Conservation (phyloP, 2,113 vertebrate species). For the Trochalopteron elliotii region DNA sequence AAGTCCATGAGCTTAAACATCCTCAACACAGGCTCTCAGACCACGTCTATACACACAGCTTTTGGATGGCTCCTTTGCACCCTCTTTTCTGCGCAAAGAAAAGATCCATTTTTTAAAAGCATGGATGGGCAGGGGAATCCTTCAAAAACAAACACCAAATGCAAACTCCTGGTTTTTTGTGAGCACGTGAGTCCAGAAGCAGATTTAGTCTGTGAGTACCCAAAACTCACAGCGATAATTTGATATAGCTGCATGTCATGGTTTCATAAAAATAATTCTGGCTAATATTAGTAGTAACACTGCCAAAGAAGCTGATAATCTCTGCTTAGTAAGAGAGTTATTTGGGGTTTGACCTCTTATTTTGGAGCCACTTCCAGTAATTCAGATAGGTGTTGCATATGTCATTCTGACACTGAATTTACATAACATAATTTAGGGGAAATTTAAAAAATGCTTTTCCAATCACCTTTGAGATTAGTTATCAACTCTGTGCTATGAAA, state of each 20-base stretch:
- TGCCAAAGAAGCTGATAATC: background rate
- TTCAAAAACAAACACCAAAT: background rate
- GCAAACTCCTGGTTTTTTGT: background rate
- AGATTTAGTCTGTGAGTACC: background rate
- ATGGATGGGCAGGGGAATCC: fast-evolving
- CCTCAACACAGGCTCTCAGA: background rate
- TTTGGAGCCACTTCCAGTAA: background rate
- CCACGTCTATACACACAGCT: background rate
- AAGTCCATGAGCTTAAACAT: background rate
- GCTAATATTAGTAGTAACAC: background rate
- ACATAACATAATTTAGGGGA: background rate
- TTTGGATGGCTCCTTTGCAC: background rate
- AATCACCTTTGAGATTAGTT: background rate
- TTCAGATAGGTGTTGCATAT: no score
- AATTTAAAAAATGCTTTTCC: no score
- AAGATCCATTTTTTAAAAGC: background rate
- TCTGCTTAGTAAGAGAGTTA: background rate
- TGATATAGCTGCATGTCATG: background rate
- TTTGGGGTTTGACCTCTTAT: background rate
- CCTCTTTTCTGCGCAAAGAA: background rate
- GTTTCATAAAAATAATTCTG: background rate
- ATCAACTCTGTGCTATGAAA: background rate
- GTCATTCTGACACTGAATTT: background rate
- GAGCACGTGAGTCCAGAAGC: background rate
- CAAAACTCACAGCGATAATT: background rate